A percentile compares a stretch with the other conserved stretches of the same genome.
Evolutionary conservation across 2,888 invertebrate genomes (phyloP).

Genomic region (Marronus borbonicus): DNA sequence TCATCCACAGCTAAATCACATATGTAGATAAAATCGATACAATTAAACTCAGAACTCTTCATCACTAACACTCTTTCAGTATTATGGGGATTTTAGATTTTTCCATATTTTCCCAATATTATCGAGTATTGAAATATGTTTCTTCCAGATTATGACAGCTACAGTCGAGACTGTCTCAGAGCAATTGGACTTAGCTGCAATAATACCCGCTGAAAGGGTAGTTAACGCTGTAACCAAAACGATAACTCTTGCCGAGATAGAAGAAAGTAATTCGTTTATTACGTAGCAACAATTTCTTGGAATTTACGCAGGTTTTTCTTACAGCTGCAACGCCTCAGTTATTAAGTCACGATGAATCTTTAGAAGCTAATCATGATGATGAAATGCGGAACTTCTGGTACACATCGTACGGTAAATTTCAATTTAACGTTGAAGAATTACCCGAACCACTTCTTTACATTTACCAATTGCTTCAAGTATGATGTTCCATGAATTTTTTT

Average conservation of each 20-base stretch:
- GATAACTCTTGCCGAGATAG: constrained; percentile 90
- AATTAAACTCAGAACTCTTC: constrained; percentile 7
- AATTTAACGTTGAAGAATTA: constrained; percentile 90
- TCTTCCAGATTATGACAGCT: constrained; percentile 90
- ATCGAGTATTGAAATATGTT: constrained; percentile 43
- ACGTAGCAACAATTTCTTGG: background rate
- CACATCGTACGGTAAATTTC: constrained; percentile 93
- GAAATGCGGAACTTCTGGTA: constrained; percentile 92
- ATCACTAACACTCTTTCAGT: constrained; percentile 49
- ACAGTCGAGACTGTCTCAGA: constrained; percentile 96
- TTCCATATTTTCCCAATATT: background rate
- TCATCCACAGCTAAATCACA: constrained; percentile 3
- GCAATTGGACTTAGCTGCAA: constrained; percentile 90
- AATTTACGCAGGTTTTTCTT: background rate
- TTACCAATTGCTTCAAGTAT: constrained; percentile 88
- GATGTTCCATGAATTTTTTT: constrained; percentile 21
- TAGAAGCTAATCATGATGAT: constrained; percentile 80
- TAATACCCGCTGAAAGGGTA: constrained; percentile 84
- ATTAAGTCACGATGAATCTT: constrained; percentile 73
- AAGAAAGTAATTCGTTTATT: constrained; percentile 78
- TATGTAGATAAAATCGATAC: constrained; percentile 49
- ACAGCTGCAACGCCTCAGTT: constrained; percentile 71
- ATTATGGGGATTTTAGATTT: constrained; percentile 45
- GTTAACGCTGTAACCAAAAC: constrained; percentile 89
- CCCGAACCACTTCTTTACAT: constrained; percentile 95